Percentiles rank a stretch among this genome's conserved stretches.
These are phyloP conservation scores for Drosophila bunnanda DNA, from an alignment of 2,888 invertebrate species.

Conservation along the genomic window DNA sequence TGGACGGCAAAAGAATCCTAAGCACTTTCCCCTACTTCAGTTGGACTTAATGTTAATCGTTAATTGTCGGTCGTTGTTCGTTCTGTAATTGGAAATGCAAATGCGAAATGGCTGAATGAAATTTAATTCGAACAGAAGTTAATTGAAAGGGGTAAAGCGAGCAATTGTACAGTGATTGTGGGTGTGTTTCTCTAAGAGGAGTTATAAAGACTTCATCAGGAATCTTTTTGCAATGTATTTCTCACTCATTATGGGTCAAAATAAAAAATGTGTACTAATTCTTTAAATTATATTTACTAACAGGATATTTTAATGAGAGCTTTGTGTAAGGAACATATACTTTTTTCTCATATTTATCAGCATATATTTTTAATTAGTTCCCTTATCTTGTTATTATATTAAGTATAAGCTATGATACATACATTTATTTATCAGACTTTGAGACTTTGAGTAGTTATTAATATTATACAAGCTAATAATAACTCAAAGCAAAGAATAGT, in stretches of 20 bases:
- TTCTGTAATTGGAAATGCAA: conserved; percentile 69
- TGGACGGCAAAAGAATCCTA: conserved; percentile 42
- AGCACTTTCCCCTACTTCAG: conserved; percentile 61
- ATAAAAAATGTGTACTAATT: background rate
- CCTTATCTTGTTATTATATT: too few relatives aligned
- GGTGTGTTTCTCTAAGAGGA: conserved; percentile 1
- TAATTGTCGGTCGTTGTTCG: conserved; percentile 80
- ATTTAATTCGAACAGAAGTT: conserved; percentile 20
- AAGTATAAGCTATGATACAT: background rate
- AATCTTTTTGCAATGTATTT: too few relatives aligned
- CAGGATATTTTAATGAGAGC: background rate
- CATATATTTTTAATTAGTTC: background rate
- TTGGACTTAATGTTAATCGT: conserved; percentile 74
- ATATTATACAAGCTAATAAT: background rate
- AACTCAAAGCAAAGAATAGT: too few relatives aligned
- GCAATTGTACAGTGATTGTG: background rate
- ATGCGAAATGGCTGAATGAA: conserved; percentile 41
- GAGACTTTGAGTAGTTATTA: background rate
- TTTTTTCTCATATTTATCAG: background rate
- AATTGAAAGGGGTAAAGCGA: conserved; percentile 10
- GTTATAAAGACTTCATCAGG: conserved; percentile 1
- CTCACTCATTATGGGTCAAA: background rate
- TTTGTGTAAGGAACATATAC: background rate
- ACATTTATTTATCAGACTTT: background rate
- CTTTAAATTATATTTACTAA: too few relatives aligned